These are phyloP conservation scores for Mastigias papua DNA, from an alignment of 30 jellyfish, hydroid and myxozoan species.

Conservation along the genomic window DNA sequence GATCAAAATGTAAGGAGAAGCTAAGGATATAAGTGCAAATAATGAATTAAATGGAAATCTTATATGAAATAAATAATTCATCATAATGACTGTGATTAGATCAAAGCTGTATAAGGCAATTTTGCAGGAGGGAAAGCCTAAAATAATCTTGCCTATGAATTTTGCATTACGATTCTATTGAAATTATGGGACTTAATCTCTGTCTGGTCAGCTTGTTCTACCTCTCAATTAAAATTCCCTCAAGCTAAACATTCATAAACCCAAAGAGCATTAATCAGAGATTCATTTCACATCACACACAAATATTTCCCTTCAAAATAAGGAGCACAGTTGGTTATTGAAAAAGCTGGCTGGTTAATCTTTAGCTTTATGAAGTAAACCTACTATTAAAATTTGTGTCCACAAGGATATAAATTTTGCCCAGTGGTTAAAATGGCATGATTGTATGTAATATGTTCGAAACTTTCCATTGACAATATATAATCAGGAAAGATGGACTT, in stretches of 20 bases:
- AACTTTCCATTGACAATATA: too few species aligned
- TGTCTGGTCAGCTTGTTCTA: background rate
- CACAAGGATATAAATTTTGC: too few species aligned
- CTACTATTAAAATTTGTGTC: background rate
- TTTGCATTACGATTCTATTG: background rate
- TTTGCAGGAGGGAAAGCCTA: background rate
- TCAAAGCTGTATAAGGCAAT: too few species aligned
- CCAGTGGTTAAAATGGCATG: too few species aligned
- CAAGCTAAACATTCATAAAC: background rate
- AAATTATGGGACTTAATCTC: background rate
- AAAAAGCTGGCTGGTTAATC: background rate
- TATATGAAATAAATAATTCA: too few species aligned
- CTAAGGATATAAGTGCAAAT: too few species aligned
- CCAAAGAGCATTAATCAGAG: background rate
- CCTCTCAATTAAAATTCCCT: background rate
- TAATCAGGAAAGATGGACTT: too few species aligned
- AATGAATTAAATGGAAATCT: too few species aligned
- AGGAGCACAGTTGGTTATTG: background rate
- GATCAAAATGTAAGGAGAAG: too few species aligned
- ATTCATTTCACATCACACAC: background rate
- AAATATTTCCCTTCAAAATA: background rate
- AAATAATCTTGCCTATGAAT: background rate
- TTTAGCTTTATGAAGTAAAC: background rate
- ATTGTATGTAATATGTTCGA: too few species aligned
- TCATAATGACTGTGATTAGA: too few species aligned